phyloP scores from a whole-genome alignment of 1,140 invertebrate genomes.

The Eulimnadia texana region DNA sequence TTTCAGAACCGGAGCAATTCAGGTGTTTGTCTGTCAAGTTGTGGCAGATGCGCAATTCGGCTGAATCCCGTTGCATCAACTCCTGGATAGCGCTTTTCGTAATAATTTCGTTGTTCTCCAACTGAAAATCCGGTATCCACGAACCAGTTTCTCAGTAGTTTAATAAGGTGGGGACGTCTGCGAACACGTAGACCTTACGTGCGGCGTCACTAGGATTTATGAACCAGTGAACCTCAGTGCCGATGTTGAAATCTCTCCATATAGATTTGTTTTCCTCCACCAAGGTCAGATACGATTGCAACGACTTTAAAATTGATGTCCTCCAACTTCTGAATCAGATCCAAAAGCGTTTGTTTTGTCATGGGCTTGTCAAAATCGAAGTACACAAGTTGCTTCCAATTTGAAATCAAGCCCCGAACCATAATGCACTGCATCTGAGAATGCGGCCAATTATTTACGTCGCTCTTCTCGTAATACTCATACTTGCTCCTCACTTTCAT shows the following conservation, averaged over 20 bases:
- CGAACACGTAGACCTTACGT: constrained; percentile 18
- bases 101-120: neutral
- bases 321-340: constrained; percentile 18
- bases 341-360: constrained; percentile 17
- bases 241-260: constrained; percentile 16
- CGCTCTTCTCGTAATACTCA: constrained; percentile 9
- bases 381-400: constrained; percentile 28
- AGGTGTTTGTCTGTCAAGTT: neutral
- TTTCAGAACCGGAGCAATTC: neutral
- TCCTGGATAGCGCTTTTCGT: neutral
- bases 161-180: constrained; percentile 21
- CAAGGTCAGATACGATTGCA: constrained; percentile 15
- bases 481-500: constrained; percentile 10
- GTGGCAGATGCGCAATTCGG: neutral
- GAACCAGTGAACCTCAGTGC: neutral
- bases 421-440: constrained; percentile 18
- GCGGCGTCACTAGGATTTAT: constrained; percentile 11
- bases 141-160: constrained; percentile 19
- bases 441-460: neutral
- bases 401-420: constrained; percentile 19
- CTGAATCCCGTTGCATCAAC: neutral
- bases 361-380: constrained; percentile 25
- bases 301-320: constrained; percentile 15
- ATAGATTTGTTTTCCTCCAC: constrained; percentile 14
- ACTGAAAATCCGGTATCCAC: constrained; percentile 17